A percentile compares a stretch with the other conserved stretches of the same genome.
These are phyloP conservation scores for Cerceris rybyensis DNA, from an alignment of 2,888 invertebrate species.

Conservation along the genomic window DNA sequence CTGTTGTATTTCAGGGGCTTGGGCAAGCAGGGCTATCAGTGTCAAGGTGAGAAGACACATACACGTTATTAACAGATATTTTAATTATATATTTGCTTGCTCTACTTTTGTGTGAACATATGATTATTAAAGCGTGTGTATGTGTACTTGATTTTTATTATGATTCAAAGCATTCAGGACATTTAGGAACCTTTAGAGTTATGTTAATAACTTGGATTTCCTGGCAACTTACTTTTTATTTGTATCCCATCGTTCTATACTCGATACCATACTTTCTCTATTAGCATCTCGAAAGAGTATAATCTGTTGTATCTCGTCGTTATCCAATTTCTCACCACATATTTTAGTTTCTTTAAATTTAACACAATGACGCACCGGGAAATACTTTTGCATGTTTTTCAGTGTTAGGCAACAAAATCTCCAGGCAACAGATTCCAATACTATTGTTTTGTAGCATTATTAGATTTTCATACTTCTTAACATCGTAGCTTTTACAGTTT, in stretches of 20 bases:
- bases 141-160: conserved; percentile 51
- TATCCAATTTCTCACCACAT: conserved; percentile 15
- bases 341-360: conserved; percentile 32
- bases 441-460: conserved; percentile 38
- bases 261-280: conserved; percentile 40
- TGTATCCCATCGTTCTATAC: conserved; percentile 27
- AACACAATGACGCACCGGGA: conserved; percentile 25
- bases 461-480: conserved; percentile 41
- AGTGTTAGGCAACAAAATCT: conserved; percentile 31
- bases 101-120: conserved; percentile 69
- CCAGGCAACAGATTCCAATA: conserved; percentile 14
- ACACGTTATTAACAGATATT: conserved; percentile 80
- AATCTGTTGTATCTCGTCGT: conserved; percentile 26
- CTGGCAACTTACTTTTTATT: conserved; percentile 24
- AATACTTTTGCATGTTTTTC: conserved; percentile 46
- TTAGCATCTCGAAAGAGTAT: conserved; percentile 22
- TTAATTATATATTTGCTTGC: conserved; percentile 75
- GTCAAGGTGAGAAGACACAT: conserved; percentile 91
- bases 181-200: conserved; percentile 25
- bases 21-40: conserved; percentile 98
- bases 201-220: conserved; percentile 22
- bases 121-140: conserved; percentile 53
- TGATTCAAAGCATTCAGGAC: conserved; percentile 35
- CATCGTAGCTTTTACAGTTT: conserved; percentile 43
- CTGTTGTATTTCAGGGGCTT: conserved; percentile 91